A percentile compares a stretch with the other conserved stretches of the same genome.
phyloP scores from a whole-genome alignment of 2,113 vertebrate species.

The Microcebus lehilahytsara region DNA sequence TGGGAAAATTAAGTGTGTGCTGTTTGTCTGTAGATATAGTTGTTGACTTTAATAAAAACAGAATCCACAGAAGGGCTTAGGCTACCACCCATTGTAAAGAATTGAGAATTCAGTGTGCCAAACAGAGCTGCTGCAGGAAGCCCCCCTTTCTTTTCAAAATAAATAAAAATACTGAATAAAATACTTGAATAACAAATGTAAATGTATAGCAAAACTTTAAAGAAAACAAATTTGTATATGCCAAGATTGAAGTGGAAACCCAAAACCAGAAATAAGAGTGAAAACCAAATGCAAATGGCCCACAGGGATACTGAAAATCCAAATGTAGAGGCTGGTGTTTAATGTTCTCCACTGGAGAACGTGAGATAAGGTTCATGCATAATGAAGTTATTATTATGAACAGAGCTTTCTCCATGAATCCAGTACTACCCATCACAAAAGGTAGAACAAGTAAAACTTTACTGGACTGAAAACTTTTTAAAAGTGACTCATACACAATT shows the following conservation, averaged over 20 bases:
- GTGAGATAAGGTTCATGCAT: not conserved
- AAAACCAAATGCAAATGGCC: not conserved
- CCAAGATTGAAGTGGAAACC: not conserved
- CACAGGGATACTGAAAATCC: not conserved
- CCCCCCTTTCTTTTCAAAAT: not conserved
- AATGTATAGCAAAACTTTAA: not conserved
- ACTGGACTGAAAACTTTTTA: not conserved
- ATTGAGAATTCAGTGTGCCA: not conserved
- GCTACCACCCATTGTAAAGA: not conserved
- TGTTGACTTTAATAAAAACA: not conserved
- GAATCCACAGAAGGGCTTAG: not conserved
- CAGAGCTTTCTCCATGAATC: not conserved
- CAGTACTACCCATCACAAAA: not conserved
- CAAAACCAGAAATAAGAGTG: not conserved
- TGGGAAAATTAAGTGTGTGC: not conserved
- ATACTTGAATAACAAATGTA: not conserved
- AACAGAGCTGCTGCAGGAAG: not conserved
- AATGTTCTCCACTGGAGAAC: not conserved
- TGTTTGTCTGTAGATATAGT: not conserved
- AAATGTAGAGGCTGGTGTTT: not conserved
- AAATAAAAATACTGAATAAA: not conserved
- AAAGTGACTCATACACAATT: constrained; percentile 30
- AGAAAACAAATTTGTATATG: not conserved
- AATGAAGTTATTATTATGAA: not conserved
- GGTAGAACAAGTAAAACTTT: not conserved